Evolutionary conservation across 1,140 invertebrate species (phyloP).

Genomic region (Zaprionus lachaisei): DNA sequence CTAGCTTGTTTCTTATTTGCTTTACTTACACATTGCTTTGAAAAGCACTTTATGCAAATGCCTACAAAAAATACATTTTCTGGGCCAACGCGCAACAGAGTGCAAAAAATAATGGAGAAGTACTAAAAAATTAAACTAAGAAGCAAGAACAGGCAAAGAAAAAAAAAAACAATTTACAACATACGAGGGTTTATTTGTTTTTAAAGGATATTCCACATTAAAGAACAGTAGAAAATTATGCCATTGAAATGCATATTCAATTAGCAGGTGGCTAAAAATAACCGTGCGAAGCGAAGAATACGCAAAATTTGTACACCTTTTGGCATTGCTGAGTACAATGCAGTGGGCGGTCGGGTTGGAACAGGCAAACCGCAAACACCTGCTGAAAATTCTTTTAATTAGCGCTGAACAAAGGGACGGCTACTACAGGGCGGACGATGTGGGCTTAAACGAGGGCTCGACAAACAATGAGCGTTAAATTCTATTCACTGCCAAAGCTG

Average conservation of each 20-base stretch:
- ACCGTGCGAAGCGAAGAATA: constrained; percentile 33
- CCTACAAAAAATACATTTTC: constrained; percentile 65
- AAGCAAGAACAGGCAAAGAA: constrained; percentile 10
- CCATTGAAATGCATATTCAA: constrained; percentile 65
- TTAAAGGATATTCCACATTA: constrained; percentile 21
- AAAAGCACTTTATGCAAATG: constrained; percentile 76
- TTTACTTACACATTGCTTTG: constrained; percentile 13
- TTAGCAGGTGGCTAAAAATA: constrained; percentile 50
- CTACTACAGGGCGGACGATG: constrained; percentile 9
- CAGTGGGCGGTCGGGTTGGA: background rate
- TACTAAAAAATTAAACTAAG: constrained; percentile 10
- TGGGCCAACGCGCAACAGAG: constrained; percentile 56
- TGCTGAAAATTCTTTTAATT: constrained; percentile 80
- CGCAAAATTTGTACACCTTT: constrained; percentile 26
- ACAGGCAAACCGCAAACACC: constrained; percentile 63
- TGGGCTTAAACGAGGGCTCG: constrained; percentile 2
- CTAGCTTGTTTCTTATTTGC: constrained; percentile 41
- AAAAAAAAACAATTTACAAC: constrained; percentile 25
- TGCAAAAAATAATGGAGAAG: constrained; percentile 39
- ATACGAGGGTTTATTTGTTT: constrained; percentile 26
- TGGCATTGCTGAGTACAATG: background rate
- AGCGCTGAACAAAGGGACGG: constrained; percentile 69
- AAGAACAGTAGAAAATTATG: constrained; percentile 41
- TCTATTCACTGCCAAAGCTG: constrained; percentile 76
- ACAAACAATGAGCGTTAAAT: constrained; percentile 78